A percentile compares a stretch with the other conserved stretches of the same genome.
Evolutionary conservation across 2,888 invertebrate genomes (phyloP).

Genomic region (Hoplodrina blanda): DNA sequence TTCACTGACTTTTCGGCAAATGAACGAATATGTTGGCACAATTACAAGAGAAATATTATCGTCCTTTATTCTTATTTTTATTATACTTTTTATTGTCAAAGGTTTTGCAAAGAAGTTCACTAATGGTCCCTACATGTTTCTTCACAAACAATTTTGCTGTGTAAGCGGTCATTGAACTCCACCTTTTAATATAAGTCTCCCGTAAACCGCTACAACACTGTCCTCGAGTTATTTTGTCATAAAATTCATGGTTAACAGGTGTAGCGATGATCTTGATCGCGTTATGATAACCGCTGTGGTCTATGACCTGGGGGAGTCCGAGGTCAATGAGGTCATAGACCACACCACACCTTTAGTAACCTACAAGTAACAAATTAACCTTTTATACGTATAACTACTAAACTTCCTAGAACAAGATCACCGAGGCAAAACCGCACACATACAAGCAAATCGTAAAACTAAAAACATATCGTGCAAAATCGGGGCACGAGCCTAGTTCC

Average conservation of each 20-base stretch:
- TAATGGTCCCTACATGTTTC: not conserved
- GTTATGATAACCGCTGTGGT: slow-evolving; percentile 23
- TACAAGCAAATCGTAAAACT: not conserved
- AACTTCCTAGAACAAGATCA: not conserved
- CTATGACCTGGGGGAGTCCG: slow-evolving; percentile 1
- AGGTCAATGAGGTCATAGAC: not conserved
- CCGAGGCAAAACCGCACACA: not conserved
- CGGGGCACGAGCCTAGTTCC: slow-evolving; percentile 6
- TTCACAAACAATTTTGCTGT: slow-evolving; percentile 20
- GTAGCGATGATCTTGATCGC: slow-evolving; percentile 7
- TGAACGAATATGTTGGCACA: slow-evolving; percentile 35
- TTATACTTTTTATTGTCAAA: slow-evolving; percentile 19
- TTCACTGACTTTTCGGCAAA: slow-evolving; percentile 7
- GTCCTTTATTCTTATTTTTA: slow-evolving; percentile 22
- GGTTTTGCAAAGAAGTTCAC: slow-evolving; percentile 9
- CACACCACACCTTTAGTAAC: not conserved
- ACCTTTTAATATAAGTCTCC: slow-evolving; percentile 27
- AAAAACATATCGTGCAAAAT: not conserved
- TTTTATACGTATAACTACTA: not conserved
- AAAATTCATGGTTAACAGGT: slow-evolving; percentile 30
- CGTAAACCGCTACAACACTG: slow-evolving; percentile 14
- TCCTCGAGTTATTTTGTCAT: slow-evolving; percentile 6
- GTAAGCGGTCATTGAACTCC: slow-evolving; percentile 35
- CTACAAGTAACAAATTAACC: not conserved
- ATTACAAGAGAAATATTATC: slow-evolving; percentile 9